These are phyloP conservation scores for Escarpia spicata DNA, from an alignment of 2,888 invertebrate genomes.

Conservation along the genomic window DNA sequence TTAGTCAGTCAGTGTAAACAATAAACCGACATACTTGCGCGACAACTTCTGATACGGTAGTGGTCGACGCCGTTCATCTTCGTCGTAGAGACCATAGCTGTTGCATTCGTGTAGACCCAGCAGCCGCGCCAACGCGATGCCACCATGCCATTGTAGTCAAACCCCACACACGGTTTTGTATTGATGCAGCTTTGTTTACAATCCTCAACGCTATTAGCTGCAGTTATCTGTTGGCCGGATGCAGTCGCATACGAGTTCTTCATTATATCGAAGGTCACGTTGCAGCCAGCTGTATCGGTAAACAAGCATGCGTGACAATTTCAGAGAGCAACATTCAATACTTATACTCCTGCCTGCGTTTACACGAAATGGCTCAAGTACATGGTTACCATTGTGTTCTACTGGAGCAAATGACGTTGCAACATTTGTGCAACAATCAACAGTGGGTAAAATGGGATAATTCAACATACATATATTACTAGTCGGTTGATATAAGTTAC, in stretches of 20 bases:
- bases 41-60: not conserved
- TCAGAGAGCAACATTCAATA: no score
- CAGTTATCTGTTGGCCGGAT: not conserved
- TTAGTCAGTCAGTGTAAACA: no score
- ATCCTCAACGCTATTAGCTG: not conserved
- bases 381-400: no score
- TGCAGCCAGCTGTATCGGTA: not conserved
- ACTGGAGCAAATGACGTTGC: no score
- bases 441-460: no score
- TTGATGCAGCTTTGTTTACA: not conserved
- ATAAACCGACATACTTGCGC: not conserved
- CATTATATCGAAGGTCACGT: not conserved
- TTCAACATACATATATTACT: no score
- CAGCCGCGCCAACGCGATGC: not conserved
- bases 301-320: not conserved
- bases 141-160: not conserved
- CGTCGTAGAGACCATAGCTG: not conserved
- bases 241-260: conserved; percentile 3
- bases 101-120: not conserved
- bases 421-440: no score
- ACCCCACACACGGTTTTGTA: not conserved
- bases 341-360: no score
- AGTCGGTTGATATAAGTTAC: no score
- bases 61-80: not conserved
- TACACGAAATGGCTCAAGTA: no score